phyloP scores from a whole-genome alignment of 2,888 invertebrate genomes.

The Sesia bembeciformis region DNA sequence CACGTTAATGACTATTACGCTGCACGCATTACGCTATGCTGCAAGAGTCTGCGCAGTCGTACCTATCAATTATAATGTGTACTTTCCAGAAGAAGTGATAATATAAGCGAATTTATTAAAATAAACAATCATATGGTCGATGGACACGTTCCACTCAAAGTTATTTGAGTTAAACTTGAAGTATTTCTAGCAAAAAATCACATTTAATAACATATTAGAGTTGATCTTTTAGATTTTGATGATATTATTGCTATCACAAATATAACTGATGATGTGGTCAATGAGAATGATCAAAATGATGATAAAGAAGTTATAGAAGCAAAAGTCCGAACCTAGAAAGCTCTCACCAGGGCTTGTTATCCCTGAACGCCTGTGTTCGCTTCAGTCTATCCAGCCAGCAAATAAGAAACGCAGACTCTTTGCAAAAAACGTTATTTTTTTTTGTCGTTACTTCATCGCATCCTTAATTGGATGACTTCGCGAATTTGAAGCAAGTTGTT shows the following conservation, averaged over 20 bases:
- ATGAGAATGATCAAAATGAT: conserved; percentile 37
- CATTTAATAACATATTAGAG: too few species aligned
- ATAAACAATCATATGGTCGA: too few species aligned
- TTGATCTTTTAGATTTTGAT: neutral
- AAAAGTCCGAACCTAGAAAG: conserved; percentile 72
- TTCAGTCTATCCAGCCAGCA: conserved; percentile 73
- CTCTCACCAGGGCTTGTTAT: conserved; percentile 76
- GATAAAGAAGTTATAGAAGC: conserved; percentile 54
- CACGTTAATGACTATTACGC: too few species aligned
- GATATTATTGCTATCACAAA: conserved; percentile 3
- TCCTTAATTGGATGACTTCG: conserved; percentile 17
- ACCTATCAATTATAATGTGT: too few species aligned
- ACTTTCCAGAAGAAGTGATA: neutral
- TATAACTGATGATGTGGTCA: conserved; percentile 26
- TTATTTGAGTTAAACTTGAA: too few species aligned
- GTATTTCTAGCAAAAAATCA: too few species aligned
- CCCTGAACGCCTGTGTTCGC: conserved; percentile 72
- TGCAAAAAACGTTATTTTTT: conserved; percentile 67
- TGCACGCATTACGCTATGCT: neutral
- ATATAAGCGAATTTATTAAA: too few species aligned
- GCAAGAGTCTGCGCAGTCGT: neutral
- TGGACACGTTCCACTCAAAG: too few species aligned
- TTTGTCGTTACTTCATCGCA: conserved; percentile 30
- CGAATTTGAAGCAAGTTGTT: conserved; percentile 26
- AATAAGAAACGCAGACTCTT: conserved; percentile 71